These are phyloP conservation scores for Pelmatolapia mariae DNA, from an alignment of 2,113 vertebrate species.

Conservation along the genomic window DNA sequence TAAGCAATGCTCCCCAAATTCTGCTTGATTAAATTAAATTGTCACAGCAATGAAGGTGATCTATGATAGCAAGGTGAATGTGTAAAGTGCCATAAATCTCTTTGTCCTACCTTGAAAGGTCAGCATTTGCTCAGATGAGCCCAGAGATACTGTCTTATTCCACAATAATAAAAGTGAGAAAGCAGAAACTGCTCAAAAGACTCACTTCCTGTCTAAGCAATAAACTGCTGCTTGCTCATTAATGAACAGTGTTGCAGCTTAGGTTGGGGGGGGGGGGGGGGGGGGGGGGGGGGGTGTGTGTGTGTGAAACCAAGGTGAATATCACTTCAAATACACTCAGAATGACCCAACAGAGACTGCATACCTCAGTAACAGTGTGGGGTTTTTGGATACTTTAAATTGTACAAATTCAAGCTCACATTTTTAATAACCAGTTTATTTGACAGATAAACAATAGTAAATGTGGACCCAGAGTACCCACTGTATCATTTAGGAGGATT, in stretches of 20 bases:
- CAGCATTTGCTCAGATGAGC: conserved; percentile 57
- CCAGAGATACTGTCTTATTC: conserved; percentile 32
- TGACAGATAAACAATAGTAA: neutral
- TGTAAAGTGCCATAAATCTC: conserved; percentile 70
- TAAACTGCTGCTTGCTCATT: conserved; percentile 13
- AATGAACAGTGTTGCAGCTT: neutral
- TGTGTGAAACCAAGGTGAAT: conserved; percentile 24
- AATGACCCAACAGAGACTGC: neutral
- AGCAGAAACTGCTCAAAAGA: conserved; percentile 9
- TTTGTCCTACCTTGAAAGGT: conserved; percentile 65
- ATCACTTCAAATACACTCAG: neutral
- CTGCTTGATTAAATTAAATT: conserved; percentile 58
- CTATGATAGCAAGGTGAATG: conserved; percentile 52
- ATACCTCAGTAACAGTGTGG: neutral
- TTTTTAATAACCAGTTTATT: neutral
- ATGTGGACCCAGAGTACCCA: neutral
- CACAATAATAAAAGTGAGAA: conserved; percentile 33
- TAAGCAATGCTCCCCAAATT: conserved; percentile 8
- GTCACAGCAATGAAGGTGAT: conserved; percentile 57
- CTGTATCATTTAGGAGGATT: neutral
- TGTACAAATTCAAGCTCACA: neutral
- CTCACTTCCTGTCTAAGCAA: conserved; percentile 5
- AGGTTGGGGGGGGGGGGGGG: neutral
- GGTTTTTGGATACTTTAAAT: neutral
- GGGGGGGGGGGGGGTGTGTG: no score